Percentiles rank a stretch among this genome's conserved stretches.
Conservation (phyloP, 2,888 invertebrate species). For the Pyrrhia umbra region DNA sequence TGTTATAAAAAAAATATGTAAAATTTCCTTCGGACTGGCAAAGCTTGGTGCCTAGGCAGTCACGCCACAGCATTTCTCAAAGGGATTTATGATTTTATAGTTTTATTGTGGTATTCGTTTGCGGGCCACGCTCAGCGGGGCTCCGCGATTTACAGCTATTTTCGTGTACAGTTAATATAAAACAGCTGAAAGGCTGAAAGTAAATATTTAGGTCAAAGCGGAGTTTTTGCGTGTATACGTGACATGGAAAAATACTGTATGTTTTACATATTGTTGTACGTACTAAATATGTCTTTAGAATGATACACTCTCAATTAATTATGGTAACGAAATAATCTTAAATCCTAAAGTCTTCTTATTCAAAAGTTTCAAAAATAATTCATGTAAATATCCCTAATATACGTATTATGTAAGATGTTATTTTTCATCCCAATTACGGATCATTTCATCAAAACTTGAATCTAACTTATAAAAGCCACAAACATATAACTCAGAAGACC, state of each 20-base stretch:
- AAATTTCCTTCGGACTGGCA: constrained; percentile 17
- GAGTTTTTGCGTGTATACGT: constrained; percentile 36
- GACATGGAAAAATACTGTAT: constrained; percentile 3
- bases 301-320: too few relatives aligned
- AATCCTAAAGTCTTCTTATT: too few relatives aligned
- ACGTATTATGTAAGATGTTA: too few relatives aligned
- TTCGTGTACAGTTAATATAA: constrained; percentile 54
- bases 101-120: constrained; percentile 74
- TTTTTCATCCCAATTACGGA: constrained; percentile 8
- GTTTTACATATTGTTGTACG: constrained; percentile 6
- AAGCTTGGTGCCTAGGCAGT: constrained; percentile 61
- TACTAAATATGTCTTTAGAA: too few relatives aligned
- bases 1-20: constrained; percentile 23
- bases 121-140: constrained; percentile 60
- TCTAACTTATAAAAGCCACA: constrained; percentile 18
- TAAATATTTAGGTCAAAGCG: constrained; percentile 55
- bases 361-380: neutral
- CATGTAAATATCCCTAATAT: neutral
- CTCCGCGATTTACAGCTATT: constrained; percentile 56
- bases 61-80: constrained; percentile 74
- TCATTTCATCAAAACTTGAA: constrained; percentile 26
- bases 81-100: constrained; percentile 81
- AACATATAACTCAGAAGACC: constrained; percentile 29
- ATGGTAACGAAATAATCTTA: too few relatives aligned
- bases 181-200: constrained; percentile 21